A percentile compares a stretch with the other conserved stretches of the same genome.
These are phyloP conservation scores for Dreissena polymorpha DNA, from an alignment of 1,140 invertebrate genomes.

Conservation along the genomic window DNA sequence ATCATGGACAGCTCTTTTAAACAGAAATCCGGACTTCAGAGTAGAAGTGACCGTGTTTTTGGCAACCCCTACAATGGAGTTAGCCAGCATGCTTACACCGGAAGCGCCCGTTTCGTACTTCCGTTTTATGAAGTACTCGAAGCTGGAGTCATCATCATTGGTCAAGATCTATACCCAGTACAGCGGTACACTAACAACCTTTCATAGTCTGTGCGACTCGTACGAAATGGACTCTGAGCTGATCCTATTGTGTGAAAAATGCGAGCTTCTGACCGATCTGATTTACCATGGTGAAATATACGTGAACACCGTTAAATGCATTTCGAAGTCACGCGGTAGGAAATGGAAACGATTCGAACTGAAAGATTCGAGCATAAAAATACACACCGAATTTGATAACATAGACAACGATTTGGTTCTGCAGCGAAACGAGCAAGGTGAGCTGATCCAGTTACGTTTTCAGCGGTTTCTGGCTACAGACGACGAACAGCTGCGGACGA, in stretches of 20 bases:
- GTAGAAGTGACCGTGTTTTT: slow-evolving; percentile 63
- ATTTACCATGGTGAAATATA: slow-evolving; percentile 60
- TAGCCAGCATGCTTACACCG: slow-evolving; percentile 61
- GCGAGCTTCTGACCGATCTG: slow-evolving; percentile 45
- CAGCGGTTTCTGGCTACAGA: slow-evolving; percentile 49
- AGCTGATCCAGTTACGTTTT: slow-evolving; percentile 44
- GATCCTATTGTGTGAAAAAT: slow-evolving; percentile 34
- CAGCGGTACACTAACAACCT: slow-evolving; percentile 54
- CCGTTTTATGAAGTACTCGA: slow-evolving; percentile 58
- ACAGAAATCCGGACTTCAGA: slow-evolving; percentile 53
- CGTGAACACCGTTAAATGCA: slow-evolving; percentile 23
- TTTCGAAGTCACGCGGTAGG: slow-evolving; percentile 33
- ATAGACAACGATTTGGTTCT: slow-evolving; percentile 57
- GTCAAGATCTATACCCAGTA: slow-evolving; percentile 57
- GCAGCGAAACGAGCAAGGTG: slow-evolving; percentile 32
- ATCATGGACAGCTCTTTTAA: slow-evolving; percentile 54
- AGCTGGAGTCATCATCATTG: slow-evolving; percentile 54
- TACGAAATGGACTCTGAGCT: slow-evolving; percentile 46
- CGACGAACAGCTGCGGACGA: slow-evolving; percentile 15
- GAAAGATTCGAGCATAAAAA: slow-evolving; percentile 48
- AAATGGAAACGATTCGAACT: slow-evolving; percentile 57
- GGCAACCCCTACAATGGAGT: slow-evolving; percentile 53
- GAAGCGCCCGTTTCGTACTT: slow-evolving; percentile 60
- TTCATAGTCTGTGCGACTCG: slow-evolving; percentile 59
- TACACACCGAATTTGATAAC: slow-evolving; percentile 36